phyloP scores from a whole-genome alignment of 2,797 vertebrate genomes.

The Cygnus olor region DNA sequence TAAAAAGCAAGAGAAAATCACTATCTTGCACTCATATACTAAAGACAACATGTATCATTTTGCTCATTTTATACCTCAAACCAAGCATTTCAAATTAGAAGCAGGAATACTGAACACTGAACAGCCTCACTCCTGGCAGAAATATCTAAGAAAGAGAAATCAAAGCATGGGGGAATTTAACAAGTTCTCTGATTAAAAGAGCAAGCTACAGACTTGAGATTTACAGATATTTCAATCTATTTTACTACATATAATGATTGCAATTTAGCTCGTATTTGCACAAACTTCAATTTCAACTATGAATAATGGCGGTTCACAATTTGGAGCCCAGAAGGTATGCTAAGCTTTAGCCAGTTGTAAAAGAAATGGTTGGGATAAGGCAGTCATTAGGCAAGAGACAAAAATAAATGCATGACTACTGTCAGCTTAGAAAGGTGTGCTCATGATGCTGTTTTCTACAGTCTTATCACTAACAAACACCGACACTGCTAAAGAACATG shows the following conservation, averaged over 20 bases:
- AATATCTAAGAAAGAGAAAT: slow-evolving; percentile 47
- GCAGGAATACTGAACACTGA: slow-evolving; percentile 22
- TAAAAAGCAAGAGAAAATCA: slow-evolving; percentile 52
- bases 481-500: background rate
- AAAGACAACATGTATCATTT: slow-evolving; percentile 8
- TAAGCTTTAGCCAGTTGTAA: slow-evolving; percentile 39
- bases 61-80: slow-evolving; percentile 22
- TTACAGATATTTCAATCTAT: slow-evolving; percentile 73
- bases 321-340: slow-evolving; percentile 10
- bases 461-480: slow-evolving; percentile 25
- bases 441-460: background rate
- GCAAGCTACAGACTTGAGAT: slow-evolving; percentile 64
- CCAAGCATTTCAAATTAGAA: slow-evolving; percentile 36
- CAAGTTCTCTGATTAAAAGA: slow-evolving; percentile 74
- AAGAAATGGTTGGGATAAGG: background rate
- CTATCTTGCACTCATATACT: slow-evolving; percentile 18
- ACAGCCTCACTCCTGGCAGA: background rate
- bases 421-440: background rate
- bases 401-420: slow-evolving; percentile 1
- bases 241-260: slow-evolving; percentile 58
- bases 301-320: slow-evolving; percentile 56
- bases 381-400: background rate
- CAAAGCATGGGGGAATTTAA: slow-evolving; percentile 44
- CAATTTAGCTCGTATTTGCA: slow-evolving; percentile 51
- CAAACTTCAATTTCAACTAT: slow-evolving; percentile 64